phyloP scores from a whole-genome alignment of 2,113 vertebrate species.

The Syngnathus typhle region DNA sequence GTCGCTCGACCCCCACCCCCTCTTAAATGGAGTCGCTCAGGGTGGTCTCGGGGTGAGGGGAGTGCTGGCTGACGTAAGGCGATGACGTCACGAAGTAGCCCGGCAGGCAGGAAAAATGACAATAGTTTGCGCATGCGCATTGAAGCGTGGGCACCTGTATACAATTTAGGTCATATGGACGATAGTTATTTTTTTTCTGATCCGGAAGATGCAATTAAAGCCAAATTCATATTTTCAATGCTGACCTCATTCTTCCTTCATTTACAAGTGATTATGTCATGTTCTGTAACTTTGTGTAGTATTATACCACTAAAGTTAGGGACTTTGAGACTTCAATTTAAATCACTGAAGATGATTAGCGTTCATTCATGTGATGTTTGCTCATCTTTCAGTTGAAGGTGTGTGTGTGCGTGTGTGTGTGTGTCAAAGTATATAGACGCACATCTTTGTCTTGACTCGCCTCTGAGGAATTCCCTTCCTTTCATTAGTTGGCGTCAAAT shows the following conservation, averaged over 20 bases:
- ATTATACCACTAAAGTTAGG: no score
- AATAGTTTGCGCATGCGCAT: not conserved
- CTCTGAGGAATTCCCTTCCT: not conserved
- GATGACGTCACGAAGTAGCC: not conserved
- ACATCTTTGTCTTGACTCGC: slow-evolving; percentile 5
- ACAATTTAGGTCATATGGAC: not conserved
- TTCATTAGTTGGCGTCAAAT: not conserved
- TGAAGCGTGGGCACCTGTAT: not conserved
- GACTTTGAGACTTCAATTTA: no score
- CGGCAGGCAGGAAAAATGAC: not conserved
- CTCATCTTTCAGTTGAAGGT: no score
- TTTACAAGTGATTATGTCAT: no score
- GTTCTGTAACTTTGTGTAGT: no score
- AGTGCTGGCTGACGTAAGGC: not conserved
- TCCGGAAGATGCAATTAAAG: no score
- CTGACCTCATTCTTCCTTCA: no score
- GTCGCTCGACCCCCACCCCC: slow-evolving; percentile 45
- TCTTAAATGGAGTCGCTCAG: slow-evolving; percentile 13
- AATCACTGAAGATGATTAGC: no score
- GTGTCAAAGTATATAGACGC: no score
- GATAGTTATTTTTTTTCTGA: no score
- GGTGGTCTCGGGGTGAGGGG: not conserved
- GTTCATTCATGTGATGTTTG: no score
- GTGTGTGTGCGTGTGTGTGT: not conserved
- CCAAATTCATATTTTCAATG: not conserved